phyloP scores from a whole-genome alignment of 64 coral and sea anemone species.

The Trachythela sp. region DNA sequence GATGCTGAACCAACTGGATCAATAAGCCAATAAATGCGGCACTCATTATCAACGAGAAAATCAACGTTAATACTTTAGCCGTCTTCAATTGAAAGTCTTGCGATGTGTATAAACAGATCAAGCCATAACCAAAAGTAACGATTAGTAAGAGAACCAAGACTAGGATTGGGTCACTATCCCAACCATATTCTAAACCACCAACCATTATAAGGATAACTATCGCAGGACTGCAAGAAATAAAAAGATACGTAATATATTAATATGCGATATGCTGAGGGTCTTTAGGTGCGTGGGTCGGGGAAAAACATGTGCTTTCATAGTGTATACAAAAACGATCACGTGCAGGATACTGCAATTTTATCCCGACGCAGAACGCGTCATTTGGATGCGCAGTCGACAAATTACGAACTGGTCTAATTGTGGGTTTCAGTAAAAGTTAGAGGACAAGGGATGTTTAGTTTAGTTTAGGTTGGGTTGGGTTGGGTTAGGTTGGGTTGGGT shows the following conservation, averaged over 20 bases:
- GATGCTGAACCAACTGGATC: constrained; percentile 23
- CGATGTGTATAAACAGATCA: constrained; percentile 68
- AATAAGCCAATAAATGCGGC: constrained; percentile 61
- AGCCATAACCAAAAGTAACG: constrained; percentile 48
- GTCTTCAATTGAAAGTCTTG: constrained; percentile 72
- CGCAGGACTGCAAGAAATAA: constrained; percentile 61
- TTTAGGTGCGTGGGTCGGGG: no score
- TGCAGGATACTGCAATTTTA: no score
- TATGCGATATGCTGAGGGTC: not conserved
- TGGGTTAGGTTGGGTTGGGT: no score
- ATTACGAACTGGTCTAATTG: no score
- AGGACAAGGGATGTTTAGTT: no score
- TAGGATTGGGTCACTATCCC: not conserved
- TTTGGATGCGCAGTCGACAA: no score
- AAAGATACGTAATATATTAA: not conserved
- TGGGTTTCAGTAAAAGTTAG: no score
- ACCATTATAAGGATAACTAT: constrained; percentile 84
- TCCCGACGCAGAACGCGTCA: no score
- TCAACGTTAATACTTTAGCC: constrained; percentile 61
- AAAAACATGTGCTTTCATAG: no score
- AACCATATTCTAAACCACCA: constrained; percentile 51
- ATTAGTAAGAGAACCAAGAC: constrained; percentile 41
- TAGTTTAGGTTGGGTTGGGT: no score
- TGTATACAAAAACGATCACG: no score
- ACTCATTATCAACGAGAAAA: constrained; percentile 80